These are phyloP conservation scores for Macroglossus sobrinus DNA, from an alignment of 2,113 vertebrate species.

Conservation along the genomic window DNA sequence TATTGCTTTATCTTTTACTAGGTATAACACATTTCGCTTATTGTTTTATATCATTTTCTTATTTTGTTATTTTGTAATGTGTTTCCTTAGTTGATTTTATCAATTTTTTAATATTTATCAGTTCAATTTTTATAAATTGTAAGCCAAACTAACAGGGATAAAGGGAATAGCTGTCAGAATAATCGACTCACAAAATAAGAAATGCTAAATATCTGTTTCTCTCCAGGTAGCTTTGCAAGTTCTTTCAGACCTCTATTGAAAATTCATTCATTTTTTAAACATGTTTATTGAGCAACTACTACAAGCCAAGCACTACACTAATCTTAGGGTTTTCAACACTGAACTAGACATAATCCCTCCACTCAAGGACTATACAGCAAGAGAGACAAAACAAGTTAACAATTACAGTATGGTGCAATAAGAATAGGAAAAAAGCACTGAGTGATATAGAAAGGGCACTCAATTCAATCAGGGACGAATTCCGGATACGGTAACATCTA, in stretches of 20 bases:
- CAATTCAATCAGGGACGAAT: not conserved
- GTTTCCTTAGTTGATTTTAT: slow-evolving; percentile 16
- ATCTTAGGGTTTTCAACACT: not conserved
- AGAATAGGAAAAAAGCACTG: not conserved
- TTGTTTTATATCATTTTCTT: not conserved
- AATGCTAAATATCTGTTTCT: slow-evolving; percentile 21
- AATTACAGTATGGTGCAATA: not conserved
- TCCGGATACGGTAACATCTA: not conserved
- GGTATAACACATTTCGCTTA: not conserved
- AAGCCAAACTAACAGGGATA: not conserved
- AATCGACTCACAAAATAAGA: slow-evolving; percentile 16
- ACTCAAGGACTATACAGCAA: not conserved
- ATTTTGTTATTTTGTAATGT: not conserved
- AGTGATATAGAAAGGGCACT: not conserved
- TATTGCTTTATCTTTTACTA: not conserved
- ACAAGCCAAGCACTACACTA: not conserved
- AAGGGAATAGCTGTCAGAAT: not conserved
- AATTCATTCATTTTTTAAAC: slow-evolving; percentile 13
- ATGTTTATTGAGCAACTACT: not conserved
- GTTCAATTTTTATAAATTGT: not conserved
- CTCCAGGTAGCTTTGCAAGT: not conserved
- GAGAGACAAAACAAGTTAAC: not conserved
- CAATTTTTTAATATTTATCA: not conserved
- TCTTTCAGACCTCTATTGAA: not conserved
- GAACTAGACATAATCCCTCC: not conserved